These are phyloP conservation scores for Pogona vitticeps DNA, from an alignment of 2,113 vertebrate species.

Conservation along the genomic window DNA sequence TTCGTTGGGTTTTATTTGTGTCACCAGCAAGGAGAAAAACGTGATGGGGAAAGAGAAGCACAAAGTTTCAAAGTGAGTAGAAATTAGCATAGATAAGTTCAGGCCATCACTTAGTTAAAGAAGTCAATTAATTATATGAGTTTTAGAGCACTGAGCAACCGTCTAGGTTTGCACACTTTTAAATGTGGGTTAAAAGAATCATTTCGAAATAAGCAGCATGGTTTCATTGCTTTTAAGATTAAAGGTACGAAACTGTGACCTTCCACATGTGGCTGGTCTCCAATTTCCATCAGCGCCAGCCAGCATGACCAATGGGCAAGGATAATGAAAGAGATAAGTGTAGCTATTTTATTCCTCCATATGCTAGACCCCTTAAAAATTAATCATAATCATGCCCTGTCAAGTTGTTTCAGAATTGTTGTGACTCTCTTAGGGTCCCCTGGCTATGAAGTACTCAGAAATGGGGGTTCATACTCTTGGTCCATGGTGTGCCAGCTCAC, in stretches of 20 bases:
- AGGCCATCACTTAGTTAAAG: neutral
- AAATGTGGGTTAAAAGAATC: neutral
- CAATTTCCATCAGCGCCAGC: neutral
- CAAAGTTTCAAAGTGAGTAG: neutral
- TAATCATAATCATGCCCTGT: too few species aligned
- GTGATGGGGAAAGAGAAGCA: conserved; percentile 20
- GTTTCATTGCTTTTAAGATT: neutral
- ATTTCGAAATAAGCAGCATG: neutral
- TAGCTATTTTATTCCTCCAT: neutral
- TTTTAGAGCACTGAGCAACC: neutral
- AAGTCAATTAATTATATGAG: neutral
- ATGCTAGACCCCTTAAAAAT: neutral
- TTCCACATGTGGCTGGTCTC: neutral
- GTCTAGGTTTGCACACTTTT: neutral
- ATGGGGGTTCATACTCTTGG: too few species aligned
- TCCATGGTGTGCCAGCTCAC: too few species aligned
- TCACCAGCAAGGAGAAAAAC: neutral
- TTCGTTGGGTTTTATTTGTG: neutral
- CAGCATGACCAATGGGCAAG: neutral
- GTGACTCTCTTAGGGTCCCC: too few species aligned
- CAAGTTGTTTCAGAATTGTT: too few species aligned
- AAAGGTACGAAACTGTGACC: neutral
- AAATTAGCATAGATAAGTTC: conserved; percentile 10
- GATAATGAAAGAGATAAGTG: neutral
- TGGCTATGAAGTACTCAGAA: too few species aligned